Conservation (phyloP, 1,140 invertebrate genomes). For the Pygmarrhopalites habei region DNA sequence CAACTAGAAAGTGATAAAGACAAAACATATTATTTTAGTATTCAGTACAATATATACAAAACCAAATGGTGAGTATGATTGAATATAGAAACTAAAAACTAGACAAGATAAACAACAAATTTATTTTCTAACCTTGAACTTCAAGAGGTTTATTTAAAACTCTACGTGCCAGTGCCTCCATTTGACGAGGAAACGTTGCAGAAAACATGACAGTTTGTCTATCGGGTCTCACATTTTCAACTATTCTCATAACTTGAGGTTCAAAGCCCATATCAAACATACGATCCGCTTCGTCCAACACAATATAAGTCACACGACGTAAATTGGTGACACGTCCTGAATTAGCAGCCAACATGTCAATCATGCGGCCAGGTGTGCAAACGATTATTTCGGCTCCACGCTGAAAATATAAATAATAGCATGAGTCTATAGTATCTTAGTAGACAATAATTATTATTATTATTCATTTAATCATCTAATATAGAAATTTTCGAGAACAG, state of each 20-base stretch:
- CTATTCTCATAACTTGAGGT: slow-evolving; percentile 95
- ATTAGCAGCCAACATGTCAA: slow-evolving; percentile 98
- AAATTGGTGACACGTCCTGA: slow-evolving; percentile 91
- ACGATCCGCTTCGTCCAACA: slow-evolving; percentile 96
- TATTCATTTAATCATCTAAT: neutral
- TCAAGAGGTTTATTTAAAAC: slow-evolving; percentile 94
- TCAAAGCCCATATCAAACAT: slow-evolving; percentile 99
- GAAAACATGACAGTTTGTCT: slow-evolving; percentile 97
- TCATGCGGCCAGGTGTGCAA: slow-evolving; percentile 98
- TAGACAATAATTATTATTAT: too few relatives aligned
- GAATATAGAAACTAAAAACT: too few relatives aligned
- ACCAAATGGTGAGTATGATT: too few relatives aligned
- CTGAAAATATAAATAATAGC: slow-evolving; percentile 24
- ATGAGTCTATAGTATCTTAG: too few relatives aligned
- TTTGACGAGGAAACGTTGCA: slow-evolving; percentile 96
- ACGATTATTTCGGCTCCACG: slow-evolving; percentile 97
- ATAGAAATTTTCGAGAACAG: neutral
- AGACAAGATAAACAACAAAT: too few relatives aligned
- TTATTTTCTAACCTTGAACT: too few relatives aligned
- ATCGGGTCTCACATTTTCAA: slow-evolving; percentile 95
- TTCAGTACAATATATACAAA: too few relatives aligned
- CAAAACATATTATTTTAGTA: too few relatives aligned
- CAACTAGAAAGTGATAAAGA: too few relatives aligned
- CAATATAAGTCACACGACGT: slow-evolving; percentile 88
- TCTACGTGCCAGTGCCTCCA: slow-evolving; percentile 93